Conservation (phyloP, 2,113 vertebrate genomes). For the Silurus meridionalis region DNA sequence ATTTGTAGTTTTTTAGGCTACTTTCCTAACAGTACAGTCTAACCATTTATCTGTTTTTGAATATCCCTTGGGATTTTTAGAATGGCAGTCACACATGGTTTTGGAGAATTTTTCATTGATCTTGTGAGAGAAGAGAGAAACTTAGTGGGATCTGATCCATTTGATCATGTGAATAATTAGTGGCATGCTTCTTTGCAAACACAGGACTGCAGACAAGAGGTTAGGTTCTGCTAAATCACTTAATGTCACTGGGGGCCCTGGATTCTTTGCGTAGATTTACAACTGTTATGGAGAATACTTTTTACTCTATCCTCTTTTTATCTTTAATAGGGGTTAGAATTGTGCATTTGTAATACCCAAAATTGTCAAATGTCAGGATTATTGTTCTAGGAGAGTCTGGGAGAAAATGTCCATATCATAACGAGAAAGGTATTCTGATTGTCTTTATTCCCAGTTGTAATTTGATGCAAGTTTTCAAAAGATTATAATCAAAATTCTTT, state of each 20-base stretch:
- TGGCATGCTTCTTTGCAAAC: constrained; percentile 64
- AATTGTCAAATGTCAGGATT: neutral
- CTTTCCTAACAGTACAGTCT: neutral
- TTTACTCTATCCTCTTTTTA: neutral
- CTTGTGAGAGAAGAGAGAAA: constrained; percentile 28
- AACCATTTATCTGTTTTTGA: neutral
- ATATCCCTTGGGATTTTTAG: neutral
- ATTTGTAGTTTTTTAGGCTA: neutral
- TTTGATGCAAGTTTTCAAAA: neutral
- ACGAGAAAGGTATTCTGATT: neutral
- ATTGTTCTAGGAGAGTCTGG: neutral
- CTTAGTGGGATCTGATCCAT: constrained; percentile 69
- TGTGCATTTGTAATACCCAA: neutral
- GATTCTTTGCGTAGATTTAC: constrained; percentile 2
- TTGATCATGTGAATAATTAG: constrained; percentile 68
- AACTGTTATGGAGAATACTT: neutral
- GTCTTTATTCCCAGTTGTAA: neutral
- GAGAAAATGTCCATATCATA: neutral
- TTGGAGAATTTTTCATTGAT: constrained; percentile 56
- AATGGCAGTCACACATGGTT: constrained; percentile 58
- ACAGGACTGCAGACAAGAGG: constrained; percentile 62
- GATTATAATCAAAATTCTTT: neutral
- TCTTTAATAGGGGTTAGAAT: neutral
- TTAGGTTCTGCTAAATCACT: constrained; percentile 71
- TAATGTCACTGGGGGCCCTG: constrained; percentile 56